Base-by-base conservation (phyloP, 2,888 invertebrate genomes). In the Trachelus stipa region DNA sequence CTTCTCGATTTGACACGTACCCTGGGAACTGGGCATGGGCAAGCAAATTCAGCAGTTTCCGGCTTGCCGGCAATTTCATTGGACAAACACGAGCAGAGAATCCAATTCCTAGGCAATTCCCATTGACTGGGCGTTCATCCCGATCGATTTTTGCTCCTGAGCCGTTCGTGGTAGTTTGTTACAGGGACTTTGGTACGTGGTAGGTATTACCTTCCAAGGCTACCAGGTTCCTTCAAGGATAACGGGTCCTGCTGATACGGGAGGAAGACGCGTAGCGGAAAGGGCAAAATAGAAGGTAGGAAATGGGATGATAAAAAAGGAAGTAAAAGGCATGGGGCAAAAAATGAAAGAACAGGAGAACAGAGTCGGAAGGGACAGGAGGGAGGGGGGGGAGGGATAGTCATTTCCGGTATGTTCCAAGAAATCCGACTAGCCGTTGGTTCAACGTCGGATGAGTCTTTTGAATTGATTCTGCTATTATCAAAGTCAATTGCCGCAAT, bases 371-470 rank as follows among this genome's bases (percentile, higher is more conserved):
- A 30, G 30, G 71, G 34, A 12, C 23, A 71, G 23, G 23, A 71
- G 23, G 71, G n/a, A n/a, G n/a, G n/a, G 33, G 31, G 31, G 31
- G 31, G 31, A 1, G 12, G 71, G 4, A 23, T 33, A 71, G 71
- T 34, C 71, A 71, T 71, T 71, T 71, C 71, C 71, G 34, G 71
- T 30, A 71, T 33, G 33, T 33, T 71, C 30, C 56, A 56, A 56
- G 56, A 56, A 56, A 56, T 56, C 15, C 23, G 56, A 23, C 23
- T 56, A 56, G 56, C 23, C 56, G 23, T 56, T 56, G 56, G 56
- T 23, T 56, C 23, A 56, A 56, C 56, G 23, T 56, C 23, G 56
- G 9, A 56, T 56, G 56, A 56, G 23, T 23, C 6, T 56, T 56
- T 23, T 56, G 23, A 56, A 56, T 56, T 23, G 23, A 56, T 56